Conservation (phyloP, 2,797 vertebrate genomes). For the Tragopan temminckii region DNA sequence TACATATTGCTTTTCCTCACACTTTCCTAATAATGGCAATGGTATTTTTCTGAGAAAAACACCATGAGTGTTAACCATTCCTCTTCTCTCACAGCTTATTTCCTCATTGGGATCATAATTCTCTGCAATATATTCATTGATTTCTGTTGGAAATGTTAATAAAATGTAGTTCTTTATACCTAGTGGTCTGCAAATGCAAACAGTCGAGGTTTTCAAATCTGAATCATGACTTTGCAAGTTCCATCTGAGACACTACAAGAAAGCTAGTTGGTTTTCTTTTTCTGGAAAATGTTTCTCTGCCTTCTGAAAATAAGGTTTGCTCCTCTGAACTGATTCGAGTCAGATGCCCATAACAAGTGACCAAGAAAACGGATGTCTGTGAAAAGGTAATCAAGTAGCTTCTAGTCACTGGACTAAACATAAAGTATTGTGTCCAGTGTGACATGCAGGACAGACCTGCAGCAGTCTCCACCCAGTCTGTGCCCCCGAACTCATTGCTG, state of each 20-base stretch:
- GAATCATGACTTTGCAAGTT: not conserved
- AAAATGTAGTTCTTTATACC: constrained; percentile 24
- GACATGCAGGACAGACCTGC: fast-evolving
- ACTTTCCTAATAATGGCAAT: not conserved
- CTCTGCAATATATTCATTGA: not conserved
- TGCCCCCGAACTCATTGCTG: fast-evolving
- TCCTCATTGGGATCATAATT: constrained; percentile 40
- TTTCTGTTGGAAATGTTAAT: constrained; percentile 38
- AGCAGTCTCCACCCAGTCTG: not conserved
- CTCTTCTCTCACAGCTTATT: constrained; percentile 26
- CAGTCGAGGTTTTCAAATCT: not conserved
- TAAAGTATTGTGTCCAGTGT: fast-evolving
- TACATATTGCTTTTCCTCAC: not conserved
- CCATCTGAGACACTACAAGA: not conserved
- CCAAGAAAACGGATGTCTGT: not conserved
- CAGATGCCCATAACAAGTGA: not conserved
- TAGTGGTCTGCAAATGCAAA: constrained; percentile 5
- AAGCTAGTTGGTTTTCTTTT: not conserved
- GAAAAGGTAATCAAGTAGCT: not conserved
- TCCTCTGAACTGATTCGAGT: not conserved
- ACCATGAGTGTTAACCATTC: constrained; percentile 13
- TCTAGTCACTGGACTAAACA: not conserved
- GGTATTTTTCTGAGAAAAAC: constrained; percentile 16
- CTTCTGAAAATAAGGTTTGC: not conserved
- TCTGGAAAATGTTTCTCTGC: not conserved